phyloP scores from a whole-genome alignment of 2,888 invertebrate species.

The Agrochola lychnidis region DNA sequence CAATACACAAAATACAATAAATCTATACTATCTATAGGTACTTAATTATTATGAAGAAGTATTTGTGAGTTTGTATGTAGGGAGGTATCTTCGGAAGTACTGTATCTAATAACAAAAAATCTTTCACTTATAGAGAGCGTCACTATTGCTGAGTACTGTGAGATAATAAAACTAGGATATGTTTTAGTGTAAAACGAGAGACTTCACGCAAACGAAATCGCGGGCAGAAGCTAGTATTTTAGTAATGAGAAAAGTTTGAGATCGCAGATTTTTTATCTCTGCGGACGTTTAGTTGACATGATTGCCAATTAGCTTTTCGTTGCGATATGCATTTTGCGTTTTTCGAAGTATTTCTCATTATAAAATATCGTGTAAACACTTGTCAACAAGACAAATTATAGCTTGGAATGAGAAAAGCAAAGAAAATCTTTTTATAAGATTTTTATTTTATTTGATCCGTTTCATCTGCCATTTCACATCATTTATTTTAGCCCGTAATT shows the following conservation, averaged over 20 bases:
- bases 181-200: neutral
- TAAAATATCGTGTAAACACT: neutral
- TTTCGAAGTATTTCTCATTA: neutral
- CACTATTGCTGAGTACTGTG: too few species aligned
- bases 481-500: neutral
- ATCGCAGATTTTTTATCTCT: slow-evolving; percentile 15
- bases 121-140: too few species aligned
- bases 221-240: neutral
- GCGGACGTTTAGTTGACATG: neutral
- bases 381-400: neutral
- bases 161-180: neutral
- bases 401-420: neutral
- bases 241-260: slow-evolving; percentile 21
- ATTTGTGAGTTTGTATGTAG: too few species aligned
- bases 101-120: too few species aligned
- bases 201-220: neutral
- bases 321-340: slow-evolving; percentile 11
- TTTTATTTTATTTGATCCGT: neutral
- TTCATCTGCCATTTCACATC: neutral
- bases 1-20: neutral
- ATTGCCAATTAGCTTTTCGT: slow-evolving; percentile 5
- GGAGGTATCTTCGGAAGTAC: too few species aligned
- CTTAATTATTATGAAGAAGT: too few species aligned
- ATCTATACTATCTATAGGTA: too few species aligned
- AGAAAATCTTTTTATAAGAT: neutral